Evolutionary conservation across 1,140 invertebrate genomes (phyloP).

Genomic region (Belonocnema kinseyi): DNA sequence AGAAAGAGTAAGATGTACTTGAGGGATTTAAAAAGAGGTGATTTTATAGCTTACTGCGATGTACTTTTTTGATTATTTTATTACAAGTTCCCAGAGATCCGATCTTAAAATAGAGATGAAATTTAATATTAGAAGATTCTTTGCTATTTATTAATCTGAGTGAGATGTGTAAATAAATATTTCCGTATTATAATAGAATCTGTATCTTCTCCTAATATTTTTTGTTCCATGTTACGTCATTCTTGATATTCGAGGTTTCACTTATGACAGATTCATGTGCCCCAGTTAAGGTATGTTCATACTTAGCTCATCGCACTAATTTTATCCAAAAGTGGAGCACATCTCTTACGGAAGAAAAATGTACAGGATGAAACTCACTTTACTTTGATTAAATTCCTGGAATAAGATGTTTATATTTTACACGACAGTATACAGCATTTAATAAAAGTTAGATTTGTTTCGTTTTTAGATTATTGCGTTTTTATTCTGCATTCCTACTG

Average conservation of each 20-base stretch:
- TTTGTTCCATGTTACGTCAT: too few relatives aligned
- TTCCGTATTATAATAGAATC: too few relatives aligned
- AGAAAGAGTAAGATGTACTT: neutral
- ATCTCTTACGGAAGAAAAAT: neutral
- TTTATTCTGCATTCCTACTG: too few relatives aligned
- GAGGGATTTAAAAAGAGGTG: neutral
- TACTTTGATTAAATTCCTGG: constrained; percentile 3
- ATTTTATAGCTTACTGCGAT: constrained; percentile 7
- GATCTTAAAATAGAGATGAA: neutral
- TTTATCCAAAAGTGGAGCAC: neutral
- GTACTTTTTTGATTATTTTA: neutral
- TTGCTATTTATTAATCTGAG: neutral
- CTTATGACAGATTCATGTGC: too few relatives aligned
- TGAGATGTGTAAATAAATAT: too few relatives aligned
- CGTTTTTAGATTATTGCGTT: too few relatives aligned
- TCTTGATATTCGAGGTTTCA: too few relatives aligned
- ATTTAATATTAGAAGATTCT: neutral
- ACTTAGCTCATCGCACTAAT: neutral
- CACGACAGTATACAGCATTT: neutral
- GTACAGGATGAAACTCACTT: neutral
- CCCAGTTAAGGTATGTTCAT: neutral
- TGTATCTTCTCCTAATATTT: too few relatives aligned
- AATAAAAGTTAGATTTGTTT: too few relatives aligned
- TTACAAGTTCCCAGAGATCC: too few relatives aligned
- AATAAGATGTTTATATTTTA: neutral